Conservation (phyloP, 2,113 vertebrate species). For the Narcine bancroftii region DNA sequence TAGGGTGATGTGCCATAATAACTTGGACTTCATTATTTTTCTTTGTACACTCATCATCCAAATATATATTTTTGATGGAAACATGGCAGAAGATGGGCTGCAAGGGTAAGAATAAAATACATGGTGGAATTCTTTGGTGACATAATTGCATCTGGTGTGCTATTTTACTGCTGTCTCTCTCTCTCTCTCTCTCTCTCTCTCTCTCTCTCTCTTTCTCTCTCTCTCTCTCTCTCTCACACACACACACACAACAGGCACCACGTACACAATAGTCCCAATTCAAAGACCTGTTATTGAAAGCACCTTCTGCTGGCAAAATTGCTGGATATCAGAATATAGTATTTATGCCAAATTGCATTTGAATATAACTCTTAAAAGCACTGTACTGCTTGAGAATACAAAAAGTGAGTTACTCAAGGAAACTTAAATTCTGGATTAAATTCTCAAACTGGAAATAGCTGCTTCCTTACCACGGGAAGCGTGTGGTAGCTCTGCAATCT, state of each 20-base stretch:
- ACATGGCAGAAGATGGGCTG: not conserved
- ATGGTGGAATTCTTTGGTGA: not conserved
- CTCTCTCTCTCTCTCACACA: no score
- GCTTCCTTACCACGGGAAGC: conserved; percentile 6
- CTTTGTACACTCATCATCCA: no score
- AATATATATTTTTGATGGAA: conserved; percentile 5
- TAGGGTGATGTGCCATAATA: not conserved
- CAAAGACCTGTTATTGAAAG: not conserved
- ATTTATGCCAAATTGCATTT: not conserved
- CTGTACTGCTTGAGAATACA: not conserved
- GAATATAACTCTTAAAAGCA: not conserved
- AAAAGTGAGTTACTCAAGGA: not conserved
- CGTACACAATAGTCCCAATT: not conserved
- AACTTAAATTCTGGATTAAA: conserved; percentile 23
- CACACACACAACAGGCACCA: not conserved
- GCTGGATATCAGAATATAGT: not conserved
- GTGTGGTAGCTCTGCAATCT: conserved; percentile 37
- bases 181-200: no score
- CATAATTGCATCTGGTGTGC: not conserved
- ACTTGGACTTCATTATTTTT: not conserved
- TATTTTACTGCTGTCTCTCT: conserved; percentile 31
- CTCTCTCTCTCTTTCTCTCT: no score
- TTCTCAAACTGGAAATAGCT: conserved; percentile 39
- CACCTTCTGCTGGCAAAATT: not conserved
- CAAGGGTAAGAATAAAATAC: not conserved